phyloP scores from a whole-genome alignment of 2,797 vertebrate genomes.

The Acropternis orthonyx region DNA sequence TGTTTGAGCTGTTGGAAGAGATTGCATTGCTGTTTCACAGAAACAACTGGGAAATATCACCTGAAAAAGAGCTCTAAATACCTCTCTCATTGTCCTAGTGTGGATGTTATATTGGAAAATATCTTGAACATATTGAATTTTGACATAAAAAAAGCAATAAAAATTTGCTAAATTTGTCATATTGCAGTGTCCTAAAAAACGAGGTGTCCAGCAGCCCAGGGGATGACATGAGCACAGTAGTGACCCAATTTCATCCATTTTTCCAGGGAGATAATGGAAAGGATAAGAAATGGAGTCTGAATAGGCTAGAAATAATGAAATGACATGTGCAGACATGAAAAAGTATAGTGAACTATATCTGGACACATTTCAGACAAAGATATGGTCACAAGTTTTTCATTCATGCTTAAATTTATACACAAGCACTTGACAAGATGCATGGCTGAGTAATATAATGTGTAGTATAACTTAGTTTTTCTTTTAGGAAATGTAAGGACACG shows the following conservation, averaged over 20 bases:
- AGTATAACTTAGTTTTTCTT: background rate
- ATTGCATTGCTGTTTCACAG: background rate
- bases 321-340: background rate
- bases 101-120: background rate
- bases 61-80: background rate
- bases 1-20: background rate
- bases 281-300: background rate
- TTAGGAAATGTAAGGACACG: background rate
- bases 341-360: background rate
- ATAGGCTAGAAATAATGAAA: background rate
- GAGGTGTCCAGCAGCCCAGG: background rate
- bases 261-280: background rate
- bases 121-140: background rate
- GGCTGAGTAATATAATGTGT: background rate
- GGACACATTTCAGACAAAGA: background rate
- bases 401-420: background rate
- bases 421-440: background rate
- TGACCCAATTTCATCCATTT: slow-evolving; percentile 4
- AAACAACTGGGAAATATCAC: background rate
- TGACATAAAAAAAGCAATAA: background rate
- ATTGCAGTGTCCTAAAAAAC: background rate
- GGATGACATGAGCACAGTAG: background rate
- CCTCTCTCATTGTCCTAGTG: background rate
- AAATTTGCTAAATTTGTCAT: background rate
- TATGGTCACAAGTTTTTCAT: background rate